These are phyloP conservation scores for Peromyscus attwateri DNA, from an alignment of 2,797 vertebrate genomes.

Conservation along the genomic window DNA sequence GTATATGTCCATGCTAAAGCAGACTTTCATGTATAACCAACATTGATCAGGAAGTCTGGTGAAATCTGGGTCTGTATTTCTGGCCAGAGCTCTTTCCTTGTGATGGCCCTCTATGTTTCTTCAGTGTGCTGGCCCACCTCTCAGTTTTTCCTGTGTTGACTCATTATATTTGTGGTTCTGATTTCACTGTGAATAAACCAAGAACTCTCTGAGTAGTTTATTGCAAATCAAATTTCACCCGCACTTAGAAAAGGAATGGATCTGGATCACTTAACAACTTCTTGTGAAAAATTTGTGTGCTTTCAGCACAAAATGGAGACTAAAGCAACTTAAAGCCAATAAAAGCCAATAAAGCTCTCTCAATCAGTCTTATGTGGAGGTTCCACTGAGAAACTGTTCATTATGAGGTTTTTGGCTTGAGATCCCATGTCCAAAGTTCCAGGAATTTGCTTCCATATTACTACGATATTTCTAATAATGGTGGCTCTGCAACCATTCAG, in stretches of 20 bases:
- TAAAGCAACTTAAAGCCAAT: not conserved
- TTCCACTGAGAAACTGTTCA: not conserved
- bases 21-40: not conserved
- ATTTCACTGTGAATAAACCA: constrained; percentile 39
- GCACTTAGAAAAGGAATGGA: not conserved
- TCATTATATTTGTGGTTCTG: not conserved
- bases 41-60: not conserved
- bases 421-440: not conserved
- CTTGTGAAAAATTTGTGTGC: constrained; percentile 26
- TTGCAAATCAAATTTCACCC: constrained; percentile 20
- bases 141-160: not conserved
- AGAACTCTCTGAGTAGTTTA: constrained; percentile 31
- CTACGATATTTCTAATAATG: constrained; percentile 8
- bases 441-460: not conserved
- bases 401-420: constrained; percentile 17
- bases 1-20: not conserved
- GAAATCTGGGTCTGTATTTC: not conserved
- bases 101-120: not conserved
- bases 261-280: not conserved
- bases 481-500: not conserved
- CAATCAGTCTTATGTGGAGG: not conserved
- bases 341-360: not conserved
- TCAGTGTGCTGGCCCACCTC: not conserved
- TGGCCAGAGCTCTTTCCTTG: not conserved
- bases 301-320: constrained; percentile 49